Percentiles rank a stretch among this genome's conserved stretches.
Evolutionary conservation across 2,888 invertebrate genomes (phyloP).

Genomic region (Slavum lentiscoides): DNA sequence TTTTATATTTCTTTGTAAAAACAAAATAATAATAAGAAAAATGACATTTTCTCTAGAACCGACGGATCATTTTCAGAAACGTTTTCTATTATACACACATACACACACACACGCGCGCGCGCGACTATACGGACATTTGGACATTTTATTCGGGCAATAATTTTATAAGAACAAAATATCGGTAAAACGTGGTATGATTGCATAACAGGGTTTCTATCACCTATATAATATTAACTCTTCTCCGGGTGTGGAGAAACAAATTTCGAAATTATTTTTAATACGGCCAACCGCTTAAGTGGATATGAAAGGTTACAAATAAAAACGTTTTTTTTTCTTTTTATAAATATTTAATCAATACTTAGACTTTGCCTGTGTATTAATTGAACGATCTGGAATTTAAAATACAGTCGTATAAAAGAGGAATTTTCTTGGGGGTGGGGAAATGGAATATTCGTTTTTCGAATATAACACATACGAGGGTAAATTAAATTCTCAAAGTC

Average conservation of each 20-base stretch:
- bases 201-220: neutral
- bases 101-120: too few species aligned
- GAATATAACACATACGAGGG: too few species aligned
- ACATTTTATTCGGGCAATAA: constrained; percentile 5
- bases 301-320: neutral
- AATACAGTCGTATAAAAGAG: neutral
- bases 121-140: neutral
- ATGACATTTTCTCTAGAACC: too few species aligned
- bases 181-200: neutral
- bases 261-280: neutral
- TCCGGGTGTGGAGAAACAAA: neutral
- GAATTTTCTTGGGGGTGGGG: too few species aligned
- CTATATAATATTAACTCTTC: too few species aligned
- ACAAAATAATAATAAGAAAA: too few species aligned
- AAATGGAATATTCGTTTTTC: too few species aligned
- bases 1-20: too few species aligned
- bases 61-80: too few species aligned
- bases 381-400: constrained; percentile 5
- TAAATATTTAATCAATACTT: constrained; percentile 6
- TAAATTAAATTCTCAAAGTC: too few species aligned
- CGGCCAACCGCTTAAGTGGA: neutral
- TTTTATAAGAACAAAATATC: neutral
- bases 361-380: neutral
- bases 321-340: neutral
- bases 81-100: too few species aligned